Evolutionary conservation across 1,140 invertebrate genomes (phyloP), one percentile per base, ranked within the genome.

Genomic region (Fopius arisanus): DNA sequence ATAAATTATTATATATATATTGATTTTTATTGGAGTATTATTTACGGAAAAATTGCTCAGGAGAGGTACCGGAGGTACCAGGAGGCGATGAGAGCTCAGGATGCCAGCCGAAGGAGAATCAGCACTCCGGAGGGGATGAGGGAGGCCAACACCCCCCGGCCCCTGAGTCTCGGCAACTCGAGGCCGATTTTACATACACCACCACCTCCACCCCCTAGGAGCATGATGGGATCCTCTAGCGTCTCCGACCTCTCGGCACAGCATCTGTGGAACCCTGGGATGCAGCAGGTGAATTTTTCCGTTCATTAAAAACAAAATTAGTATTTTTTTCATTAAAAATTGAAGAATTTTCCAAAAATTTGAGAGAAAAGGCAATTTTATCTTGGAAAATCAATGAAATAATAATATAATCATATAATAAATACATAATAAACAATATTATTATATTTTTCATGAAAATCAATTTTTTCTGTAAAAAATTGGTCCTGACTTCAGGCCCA

Each of bases 51-150:
- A 7, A 40, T 21, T 33, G 62, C 31, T 21, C 33, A 93, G 86
- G 90, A 92, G 77, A 85, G 92, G 51, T 93, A 93, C 75, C 88
- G 90, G 41, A 90, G 91, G 77, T 92, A 93, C 76, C 92, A 92
- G 78, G 83, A 89, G 74, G 88, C 89, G 14, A 91, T 91, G 88
- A 83, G 83, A 71, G 85, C 83, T n/a, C 86, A 88, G 74, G 86
- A 87, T 63, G 85, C 80, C 2, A 87, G 80, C 21, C 81, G 87
- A 54, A 78, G 84, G 63, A 82, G 83, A 72, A 79, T 82, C 1
- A 67, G 79, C 1, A 62, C 75, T 4, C 54, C 78, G 0, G 82
- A 78, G 7, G 51, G 73, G 37, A 67, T 78, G 7, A 79, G 78
- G 43, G 80, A 83, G 9, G 72, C 75, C 28, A 59, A 14, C 10